phyloP scores from a whole-genome alignment of 2,888 invertebrate species.

The Patella ulyssiponensis region DNA sequence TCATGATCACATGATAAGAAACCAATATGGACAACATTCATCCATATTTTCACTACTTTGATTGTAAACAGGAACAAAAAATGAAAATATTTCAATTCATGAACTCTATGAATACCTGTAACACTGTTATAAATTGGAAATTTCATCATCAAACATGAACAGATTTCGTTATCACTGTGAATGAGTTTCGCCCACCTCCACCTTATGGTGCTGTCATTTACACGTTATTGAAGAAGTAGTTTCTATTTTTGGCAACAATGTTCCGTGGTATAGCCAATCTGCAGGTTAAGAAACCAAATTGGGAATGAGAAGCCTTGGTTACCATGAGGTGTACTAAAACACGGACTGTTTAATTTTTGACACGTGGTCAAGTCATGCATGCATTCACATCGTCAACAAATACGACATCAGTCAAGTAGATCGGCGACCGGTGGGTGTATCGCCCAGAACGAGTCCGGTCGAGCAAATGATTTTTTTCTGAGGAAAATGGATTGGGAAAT shows the following conservation, averaged over 20 bases:
- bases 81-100: not conserved
- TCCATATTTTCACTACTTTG: too few species aligned
- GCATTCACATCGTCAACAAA: not conserved
- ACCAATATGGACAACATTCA: too few species aligned
- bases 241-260: constrained; percentile 17
- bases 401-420: constrained; percentile 1
- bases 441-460: constrained; percentile 5
- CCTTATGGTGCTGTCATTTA: constrained; percentile 12
- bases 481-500: not conserved
- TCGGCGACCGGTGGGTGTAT: constrained; percentile 25
- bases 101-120: not conserved
- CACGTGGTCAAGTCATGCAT: constrained; percentile 8
- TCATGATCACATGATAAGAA: too few species aligned
- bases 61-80: too few species aligned
- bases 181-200: constrained; percentile 11
- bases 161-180: constrained; percentile 11
- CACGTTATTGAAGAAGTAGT: not conserved
- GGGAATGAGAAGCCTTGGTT: constrained; percentile 16
- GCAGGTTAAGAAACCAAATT: constrained; percentile 23
- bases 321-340: constrained; percentile 5
- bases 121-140: constrained; percentile 12
- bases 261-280: constrained; percentile 11
- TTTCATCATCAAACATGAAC: constrained; percentile 12
- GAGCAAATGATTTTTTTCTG: not conserved
- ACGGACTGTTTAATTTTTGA: not conserved